Evolutionary conservation across 2,888 invertebrate species (phyloP), one percentile per base, ranked within the genome.

Genomic region (Maniola hyperantus): DNA sequence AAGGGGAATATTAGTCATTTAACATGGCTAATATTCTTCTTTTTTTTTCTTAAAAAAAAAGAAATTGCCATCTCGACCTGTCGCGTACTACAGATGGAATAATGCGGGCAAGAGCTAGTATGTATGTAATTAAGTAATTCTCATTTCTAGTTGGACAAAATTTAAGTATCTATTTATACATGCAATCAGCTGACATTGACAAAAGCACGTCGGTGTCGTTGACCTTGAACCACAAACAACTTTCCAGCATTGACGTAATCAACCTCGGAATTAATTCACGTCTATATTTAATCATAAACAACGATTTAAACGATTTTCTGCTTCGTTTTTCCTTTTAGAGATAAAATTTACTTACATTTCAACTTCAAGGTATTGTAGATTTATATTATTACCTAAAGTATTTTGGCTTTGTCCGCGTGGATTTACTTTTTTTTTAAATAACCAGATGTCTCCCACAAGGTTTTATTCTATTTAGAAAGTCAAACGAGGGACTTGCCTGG

Each of bases 151-250:
- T 39, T 39, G 2, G 8, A 39, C 10, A n/a, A 4, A 44, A 44
- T n/a, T 44, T 44, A 44, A 44, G 7, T 10, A 10, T 46, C 46
- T 26, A 44, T 60, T 48, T 34, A 59, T 48, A n/a, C n/a, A 59
- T 15, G 13, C 26, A 57, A 67, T 67, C 58, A 64, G 60, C 58
- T 67, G 63, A 68, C 65, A 72, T 67, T 68, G 71, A 69, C 69
- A 51, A 65, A 70, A 63, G 61, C 61, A 63, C 66, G 67, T 55
- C 64, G 63, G 66, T 71, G 71, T 77, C 73, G 70, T 68, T 74
- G 77, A 80, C 84, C 85, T 84, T 85, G 83, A 80, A 84, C 82
- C 75, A 80, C 77, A 66, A 82, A 73, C 78, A 74, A 79, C 79
- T 81, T 83, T 81, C 77, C 76, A 77, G 67, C 68, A 71, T 66